Evolutionary conservation across 2,113 vertebrate genomes (phyloP).

Genomic region (Erythrolamprus reginae): DNA sequence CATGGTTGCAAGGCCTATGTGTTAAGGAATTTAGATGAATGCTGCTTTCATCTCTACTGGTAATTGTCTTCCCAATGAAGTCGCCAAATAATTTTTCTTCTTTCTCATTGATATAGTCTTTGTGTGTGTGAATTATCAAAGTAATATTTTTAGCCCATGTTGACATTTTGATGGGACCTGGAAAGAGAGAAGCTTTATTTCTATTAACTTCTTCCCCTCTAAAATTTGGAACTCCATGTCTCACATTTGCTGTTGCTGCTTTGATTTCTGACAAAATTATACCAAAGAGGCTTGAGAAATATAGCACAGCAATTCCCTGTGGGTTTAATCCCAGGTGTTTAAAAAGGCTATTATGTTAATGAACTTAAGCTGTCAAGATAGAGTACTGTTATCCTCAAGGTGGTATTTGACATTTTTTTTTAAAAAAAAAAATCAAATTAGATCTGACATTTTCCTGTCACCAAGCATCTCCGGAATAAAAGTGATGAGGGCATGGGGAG

Average conservation of each 20-base stretch:
- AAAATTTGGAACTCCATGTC: background rate
- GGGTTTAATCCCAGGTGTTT: background rate
- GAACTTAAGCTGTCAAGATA: background rate
- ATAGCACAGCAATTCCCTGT: background rate
- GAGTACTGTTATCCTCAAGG: background rate
- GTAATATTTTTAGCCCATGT: no score
- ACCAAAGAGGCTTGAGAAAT: background rate
- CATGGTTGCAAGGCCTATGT: background rate
- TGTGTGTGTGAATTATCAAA: background rate
- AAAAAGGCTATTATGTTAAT: background rate
- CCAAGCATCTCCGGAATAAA: background rate
- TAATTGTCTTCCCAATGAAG: background rate
- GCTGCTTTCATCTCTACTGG: background rate
- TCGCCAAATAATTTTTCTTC: background rate
- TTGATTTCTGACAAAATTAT: background rate
- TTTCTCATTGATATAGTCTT: background rate
- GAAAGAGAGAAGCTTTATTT: background rate
- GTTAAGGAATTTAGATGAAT: background rate
- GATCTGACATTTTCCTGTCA: conserved; percentile 6
- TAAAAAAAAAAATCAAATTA: conserved; percentile 11
- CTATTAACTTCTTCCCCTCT: background rate
- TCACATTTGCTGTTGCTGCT: background rate
- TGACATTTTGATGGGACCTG: background rate
- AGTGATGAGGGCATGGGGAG: background rate
- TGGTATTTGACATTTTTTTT: conserved; percentile 25